Evolutionary conservation across 2,113 vertebrate genomes (phyloP).

Genomic region (Hymenochirus boettgeri): DNA sequence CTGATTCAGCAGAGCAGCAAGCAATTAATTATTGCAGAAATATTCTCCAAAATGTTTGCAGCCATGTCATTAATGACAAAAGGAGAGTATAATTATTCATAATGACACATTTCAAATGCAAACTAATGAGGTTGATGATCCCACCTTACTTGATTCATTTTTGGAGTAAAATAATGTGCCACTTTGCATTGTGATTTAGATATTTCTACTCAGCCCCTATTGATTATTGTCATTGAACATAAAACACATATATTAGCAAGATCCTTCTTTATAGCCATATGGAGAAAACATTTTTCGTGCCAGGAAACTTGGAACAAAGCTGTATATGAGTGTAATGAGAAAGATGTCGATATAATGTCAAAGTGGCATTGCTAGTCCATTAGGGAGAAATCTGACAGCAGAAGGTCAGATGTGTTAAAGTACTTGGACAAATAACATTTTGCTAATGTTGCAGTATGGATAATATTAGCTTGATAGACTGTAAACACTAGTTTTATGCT

Average conservation of each 20-base stretch:
- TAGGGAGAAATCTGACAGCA: background rate
- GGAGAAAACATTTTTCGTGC: conserved; percentile 16
- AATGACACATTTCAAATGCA: conserved; percentile 13
- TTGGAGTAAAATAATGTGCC: background rate
- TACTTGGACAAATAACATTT: conserved; percentile 3
- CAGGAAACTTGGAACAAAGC: conserved; percentile 17
- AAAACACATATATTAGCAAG: conserved; percentile 24
- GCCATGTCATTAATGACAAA: conserved; percentile 23
- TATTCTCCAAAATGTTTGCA: conserved; percentile 19
- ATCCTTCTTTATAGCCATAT: conserved; percentile 15
- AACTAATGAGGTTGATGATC: conserved; percentile 29
- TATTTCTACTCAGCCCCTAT: conserved; percentile 18
- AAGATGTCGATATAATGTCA: conserved; percentile 8
- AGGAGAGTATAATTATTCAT: conserved; percentile 30
- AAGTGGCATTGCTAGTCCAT: background rate
- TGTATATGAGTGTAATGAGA: conserved; percentile 6
- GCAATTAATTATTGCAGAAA: conserved; percentile 2
- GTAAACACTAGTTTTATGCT: no score
- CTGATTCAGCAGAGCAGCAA: no score
- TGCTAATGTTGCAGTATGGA: conserved; percentile 1
- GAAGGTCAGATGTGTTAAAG: background rate
- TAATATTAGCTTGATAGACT: background rate
- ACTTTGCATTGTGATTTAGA: conserved; percentile 31
- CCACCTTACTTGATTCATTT: conserved; percentile 16
- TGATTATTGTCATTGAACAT: conserved; percentile 26